Evolutionary conservation across 2,888 invertebrate species (phyloP), one percentile per base, ranked within the genome.

Genomic region (Chouioia cunea): DNA sequence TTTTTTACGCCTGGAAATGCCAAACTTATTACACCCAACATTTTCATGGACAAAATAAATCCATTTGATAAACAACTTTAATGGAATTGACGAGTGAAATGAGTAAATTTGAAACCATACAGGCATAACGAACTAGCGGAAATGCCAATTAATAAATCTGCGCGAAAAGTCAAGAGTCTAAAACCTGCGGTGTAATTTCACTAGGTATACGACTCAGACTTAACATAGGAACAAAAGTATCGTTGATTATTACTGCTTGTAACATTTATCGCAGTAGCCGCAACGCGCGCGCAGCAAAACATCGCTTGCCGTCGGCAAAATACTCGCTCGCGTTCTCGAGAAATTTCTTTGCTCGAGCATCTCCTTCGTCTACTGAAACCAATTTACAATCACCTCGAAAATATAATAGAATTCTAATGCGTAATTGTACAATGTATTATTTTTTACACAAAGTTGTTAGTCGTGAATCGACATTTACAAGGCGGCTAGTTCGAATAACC

Each of bases 271-370:
- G 53, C n/a, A n/a, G n/a, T n/a, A n/a, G n/a, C 53, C 15, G 47
- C 23, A 18, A 58, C 36, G 22, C 36, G 36, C 36, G 6, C 36
- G 27, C 46, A 47, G 36, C 47, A 46, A 71, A 66, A 27, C 27
- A 67, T 48, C 43, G 53, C 16, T 57, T n/a, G 66, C 71, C 71
- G 71, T 65, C 71, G 71, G 71, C 67, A 64, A 66, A 67, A 23
- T 36, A 53, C 56, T 27, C 43, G 4, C 16, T 36, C 36, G 50
- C 48, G 52, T n/a, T n/a, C 27, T n/a, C 57, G 36, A 43, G 58
- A 59, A 63, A 60, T 52, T 48, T 14, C 52, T n/a, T 43, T 16
- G n/a, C 57, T 14, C 23, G 4, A 14, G 36, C 58, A 54, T 36
- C 23, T 22, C 27, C 36, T 15, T 46, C 53, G 27, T 60, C 20